Conservation (phyloP, 2,888 invertebrate genomes). For the Tortrix viridana region DNA sequence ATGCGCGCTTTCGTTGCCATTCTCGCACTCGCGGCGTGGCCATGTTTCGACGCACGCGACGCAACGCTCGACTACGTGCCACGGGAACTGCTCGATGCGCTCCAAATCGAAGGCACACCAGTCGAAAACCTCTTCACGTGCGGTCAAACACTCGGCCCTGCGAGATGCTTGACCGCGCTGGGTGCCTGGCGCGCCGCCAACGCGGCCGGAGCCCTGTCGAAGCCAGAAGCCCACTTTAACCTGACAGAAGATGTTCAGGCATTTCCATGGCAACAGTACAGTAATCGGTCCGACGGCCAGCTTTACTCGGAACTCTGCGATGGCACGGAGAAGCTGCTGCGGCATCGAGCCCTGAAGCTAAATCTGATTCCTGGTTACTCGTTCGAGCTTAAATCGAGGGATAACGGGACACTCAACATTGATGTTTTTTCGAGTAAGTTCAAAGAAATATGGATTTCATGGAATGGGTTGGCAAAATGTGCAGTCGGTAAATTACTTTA, state of each 20-base stretch:
- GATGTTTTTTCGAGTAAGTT: constrained; percentile 77
- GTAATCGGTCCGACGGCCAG: constrained; percentile 72
- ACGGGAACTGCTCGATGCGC: constrained; percentile 44
- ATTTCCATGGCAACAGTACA: constrained; percentile 74
- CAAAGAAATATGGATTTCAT: no score
- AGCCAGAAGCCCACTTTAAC: constrained; percentile 46
- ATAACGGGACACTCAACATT: constrained; percentile 76
- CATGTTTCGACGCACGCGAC: constrained; percentile 53
- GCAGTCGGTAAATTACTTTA: no score
- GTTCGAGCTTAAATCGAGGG: constrained; percentile 78
- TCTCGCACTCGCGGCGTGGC: constrained; percentile 61
- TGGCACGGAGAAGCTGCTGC: constrained; percentile 78
- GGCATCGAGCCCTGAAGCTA: constrained; percentile 75
- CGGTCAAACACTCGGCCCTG: constrained; percentile 64
- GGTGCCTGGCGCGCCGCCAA: constrained; percentile 79
- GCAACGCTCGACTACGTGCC: constrained; percentile 38
- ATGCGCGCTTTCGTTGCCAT: constrained; percentile 76
- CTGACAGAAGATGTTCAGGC: constrained; percentile 59
- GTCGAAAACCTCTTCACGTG: constrained; percentile 56
- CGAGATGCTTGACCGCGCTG: constrained; percentile 84
- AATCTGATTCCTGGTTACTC: constrained; percentile 78
- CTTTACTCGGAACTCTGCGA: constrained; percentile 77
- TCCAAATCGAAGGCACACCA: constrained; percentile 48
- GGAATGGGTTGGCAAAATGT: no score
- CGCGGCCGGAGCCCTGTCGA: constrained; percentile 50